These are phyloP conservation scores for Fistularia commersonii DNA, from an alignment of 2,797 vertebrate species.

Conservation along the genomic window DNA sequence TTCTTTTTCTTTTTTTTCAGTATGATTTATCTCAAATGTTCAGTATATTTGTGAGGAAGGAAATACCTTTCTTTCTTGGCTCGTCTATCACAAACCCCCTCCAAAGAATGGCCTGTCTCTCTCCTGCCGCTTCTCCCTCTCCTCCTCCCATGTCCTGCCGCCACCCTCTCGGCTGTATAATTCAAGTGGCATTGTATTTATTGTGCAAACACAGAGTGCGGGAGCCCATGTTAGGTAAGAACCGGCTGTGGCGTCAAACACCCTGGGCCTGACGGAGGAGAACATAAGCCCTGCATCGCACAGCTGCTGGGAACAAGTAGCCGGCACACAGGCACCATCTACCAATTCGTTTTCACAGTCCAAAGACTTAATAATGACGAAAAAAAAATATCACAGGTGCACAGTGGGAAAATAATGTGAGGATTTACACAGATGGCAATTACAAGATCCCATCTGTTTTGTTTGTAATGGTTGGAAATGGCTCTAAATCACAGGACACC, in stretches of 20 bases:
- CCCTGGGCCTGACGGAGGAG: slow-evolving; percentile 45
- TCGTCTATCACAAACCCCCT: not conserved
- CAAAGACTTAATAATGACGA: slow-evolving; percentile 21
- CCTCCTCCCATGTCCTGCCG: slow-evolving; percentile 5
- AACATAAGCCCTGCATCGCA: slow-evolving; percentile 40
- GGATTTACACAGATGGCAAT: slow-evolving; percentile 28
- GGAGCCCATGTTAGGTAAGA: slow-evolving; percentile 72
- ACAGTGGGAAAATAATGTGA: slow-evolving; percentile 8
- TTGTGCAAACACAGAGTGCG: slow-evolving; percentile 60
- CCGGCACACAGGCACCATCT: slow-evolving; percentile 13
- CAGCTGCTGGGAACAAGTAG: slow-evolving; percentile 49
- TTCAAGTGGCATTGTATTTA: slow-evolving; percentile 58
- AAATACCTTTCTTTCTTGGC: slow-evolving; percentile 19
- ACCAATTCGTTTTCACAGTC: slow-evolving; percentile 28
- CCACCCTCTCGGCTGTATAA: slow-evolving; percentile 36
- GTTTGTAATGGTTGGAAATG: slow-evolving; percentile 9
- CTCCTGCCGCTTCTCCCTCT: not conserved
- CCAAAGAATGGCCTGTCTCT: slow-evolving; percentile 16
- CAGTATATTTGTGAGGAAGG: slow-evolving; percentile 14
- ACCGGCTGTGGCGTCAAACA: slow-evolving; percentile 54
- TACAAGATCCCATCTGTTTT: slow-evolving; percentile 18
- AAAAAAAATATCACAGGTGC: slow-evolving; percentile 15
- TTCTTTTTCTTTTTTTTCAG: not conserved
- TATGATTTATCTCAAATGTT: not conserved
- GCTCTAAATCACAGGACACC: slow-evolving; percentile 14